Base-by-base conservation (phyloP, 1,140 invertebrate genomes). In the Drosophila rufa region DNA sequence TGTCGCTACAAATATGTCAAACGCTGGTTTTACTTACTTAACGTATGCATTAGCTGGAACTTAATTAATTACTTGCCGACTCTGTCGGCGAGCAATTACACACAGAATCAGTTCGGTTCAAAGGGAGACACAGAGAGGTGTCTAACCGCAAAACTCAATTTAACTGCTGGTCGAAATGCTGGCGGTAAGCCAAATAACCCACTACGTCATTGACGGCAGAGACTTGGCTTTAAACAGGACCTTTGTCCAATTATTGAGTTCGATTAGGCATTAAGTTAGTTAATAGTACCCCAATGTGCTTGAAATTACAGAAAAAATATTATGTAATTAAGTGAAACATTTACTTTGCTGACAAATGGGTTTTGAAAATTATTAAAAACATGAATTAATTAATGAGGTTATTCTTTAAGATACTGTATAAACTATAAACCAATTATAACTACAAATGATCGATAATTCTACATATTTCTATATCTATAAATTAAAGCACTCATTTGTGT, bases 1-100 rank as follows among this genome's bases (percentile, higher is more conserved):
- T 57, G 77, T 77, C 77, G 59, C 73, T 57, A 66, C 64, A 79
- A 76, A 82, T 82, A 70, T 69, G 61, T 69, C 45, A 69, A 69
- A 50, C 40, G 58, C 57, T 60, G 62, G 36, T 50, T 68, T 68
- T 66, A 68, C 61, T 68, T 42, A 42, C 61, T 66, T 66, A 66
- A 67, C 51, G 65, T 47, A 69, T 48, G 65, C 65, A 74, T 74
- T 73, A 70, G 53, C 55, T 33, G n/a, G 19, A 73, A 74, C 53
- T 60, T 74, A 74, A 74, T 74, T 74, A 74, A 74, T 71, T 74
- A 71, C 45, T 70, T 56, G 40, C 53, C 36, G 53, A 56, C 53
- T 56, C 53, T 47, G 47, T 51, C 62, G 48, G 22, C 33, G 33
- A 66, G 40, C 45, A 68, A 69, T 68, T 68, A 62, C 62, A 62